A percentile compares a stretch with the other conserved stretches of the same genome.
Conservation (phyloP, 2,797 vertebrate species). For the Pseudopleuronectes americanus region DNA sequence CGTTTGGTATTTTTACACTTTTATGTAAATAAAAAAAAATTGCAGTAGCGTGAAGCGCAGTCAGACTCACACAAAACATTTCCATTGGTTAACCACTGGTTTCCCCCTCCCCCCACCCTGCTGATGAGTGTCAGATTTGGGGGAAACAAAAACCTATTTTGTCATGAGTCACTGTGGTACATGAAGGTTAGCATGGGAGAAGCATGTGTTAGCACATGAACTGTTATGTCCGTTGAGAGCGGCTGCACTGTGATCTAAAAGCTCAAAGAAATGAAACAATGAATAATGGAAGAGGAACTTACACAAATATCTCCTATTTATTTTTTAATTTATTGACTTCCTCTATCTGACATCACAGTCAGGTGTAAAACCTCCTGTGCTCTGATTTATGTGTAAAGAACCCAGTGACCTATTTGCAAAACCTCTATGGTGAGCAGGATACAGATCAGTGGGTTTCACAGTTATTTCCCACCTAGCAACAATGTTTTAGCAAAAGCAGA, state of each 20-base stretch:
- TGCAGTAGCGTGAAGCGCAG: constrained; percentile 25
- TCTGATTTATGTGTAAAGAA: constrained; percentile 44
- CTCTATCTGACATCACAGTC: background rate
- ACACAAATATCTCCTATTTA: background rate
- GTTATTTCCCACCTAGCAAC: no score
- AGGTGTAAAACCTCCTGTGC: constrained; percentile 4
- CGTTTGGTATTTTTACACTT: no score
- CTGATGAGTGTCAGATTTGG: constrained; percentile 40
- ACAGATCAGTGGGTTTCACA: constrained; percentile 39
- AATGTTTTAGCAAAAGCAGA: background rate
- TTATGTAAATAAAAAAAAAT: background rate
- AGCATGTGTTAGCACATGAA: constrained; percentile 5
- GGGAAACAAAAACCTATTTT: constrained; percentile 80
- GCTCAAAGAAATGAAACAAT: background rate
- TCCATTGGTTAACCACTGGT: constrained; percentile 83
- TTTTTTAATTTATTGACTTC: background rate
- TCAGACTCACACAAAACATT: constrained; percentile 66
- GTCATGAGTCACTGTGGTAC: constrained; percentile 71
- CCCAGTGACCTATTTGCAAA: constrained; percentile 25
- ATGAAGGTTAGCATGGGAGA: constrained; percentile 48
- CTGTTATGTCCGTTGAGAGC: constrained; percentile 46
- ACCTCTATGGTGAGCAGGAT: constrained; percentile 16
- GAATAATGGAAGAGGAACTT: background rate
- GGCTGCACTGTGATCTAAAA: constrained; percentile 1
- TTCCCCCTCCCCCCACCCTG: constrained; percentile 22